Evolutionary conservation across 1,140 invertebrate genomes (phyloP), one percentile per base, ranked within the genome.

Genomic region (Heliconius congener): DNA sequence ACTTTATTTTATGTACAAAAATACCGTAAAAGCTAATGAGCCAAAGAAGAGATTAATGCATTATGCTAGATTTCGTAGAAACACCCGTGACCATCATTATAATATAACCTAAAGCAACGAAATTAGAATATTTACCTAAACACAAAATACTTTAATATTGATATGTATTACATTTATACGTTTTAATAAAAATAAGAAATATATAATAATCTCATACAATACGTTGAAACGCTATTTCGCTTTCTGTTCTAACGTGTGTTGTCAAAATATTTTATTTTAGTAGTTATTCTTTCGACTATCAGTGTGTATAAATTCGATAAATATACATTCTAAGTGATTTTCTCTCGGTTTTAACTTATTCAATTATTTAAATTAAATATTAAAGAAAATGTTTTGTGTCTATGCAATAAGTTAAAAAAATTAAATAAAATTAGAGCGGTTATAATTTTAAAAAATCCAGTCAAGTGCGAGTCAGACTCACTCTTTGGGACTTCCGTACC

Each of bases 41-140:
- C 52, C 39, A 76, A 11, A 76, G 74, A 76, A 66, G 57, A 60
- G 60, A 66, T 71, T 76, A 76, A 70, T 50, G 74, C 60, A 66
- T 76, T 46, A 66, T 75, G 66, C 52, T 71, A 71, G n/a, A 71
- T 30, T 66, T 6, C 57, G 74, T 30, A 8, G 57, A 23, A 55
- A 55, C 46, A 37, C 39, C 39, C 60, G 60, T 71, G 60, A 76
- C 27, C 60, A 8, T n/a, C 57, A 71, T 76, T 71, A 71, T 50
- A 50, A 76, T 76, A 60, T 39, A 23, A 23, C 74, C 27, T 23
- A 76, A 71, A 66, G 27, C 60, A 70, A 52, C 74, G 50, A 76
- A 66, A 42, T 23, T 30, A 46, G 74, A 70, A 76, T 71, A 76
- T 76, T 70, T 46, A 42, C 23, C 74, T 16, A 66, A 1, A 0